Evolutionary conservation across 2,113 vertebrate species (phyloP).

Genomic region (Rhea pennata): DNA sequence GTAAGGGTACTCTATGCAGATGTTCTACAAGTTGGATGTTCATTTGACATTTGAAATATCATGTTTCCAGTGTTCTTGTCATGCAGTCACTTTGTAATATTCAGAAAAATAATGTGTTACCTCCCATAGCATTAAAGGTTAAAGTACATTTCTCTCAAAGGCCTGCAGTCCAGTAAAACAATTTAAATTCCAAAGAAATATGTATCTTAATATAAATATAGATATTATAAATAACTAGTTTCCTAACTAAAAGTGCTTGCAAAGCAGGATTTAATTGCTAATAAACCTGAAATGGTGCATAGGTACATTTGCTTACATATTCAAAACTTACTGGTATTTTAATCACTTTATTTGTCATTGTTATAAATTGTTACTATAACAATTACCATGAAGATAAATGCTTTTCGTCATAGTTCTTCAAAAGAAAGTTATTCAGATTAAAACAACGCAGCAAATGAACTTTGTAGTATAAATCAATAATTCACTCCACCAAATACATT

Average conservation of each 20-base stretch:
- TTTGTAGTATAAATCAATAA: background rate
- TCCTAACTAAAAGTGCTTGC: background rate
- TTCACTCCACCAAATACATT: background rate
- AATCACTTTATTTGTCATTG: constrained; percentile 9
- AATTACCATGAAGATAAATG: background rate
- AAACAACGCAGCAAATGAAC: background rate
- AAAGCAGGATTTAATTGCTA: background rate
- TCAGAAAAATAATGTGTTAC: constrained; percentile 37
- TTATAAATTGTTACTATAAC: background rate
- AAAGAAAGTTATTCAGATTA: constrained; percentile 1
- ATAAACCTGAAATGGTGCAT: background rate
- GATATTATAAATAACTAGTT: background rate
- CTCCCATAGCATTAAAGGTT: constrained; percentile 14
- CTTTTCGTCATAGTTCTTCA: background rate
- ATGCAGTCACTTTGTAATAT: constrained; percentile 30
- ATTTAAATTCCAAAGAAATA: background rate
- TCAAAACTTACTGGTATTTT: background rate
- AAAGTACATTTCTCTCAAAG: constrained; percentile 16
- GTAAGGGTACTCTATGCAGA: constrained; percentile 41
- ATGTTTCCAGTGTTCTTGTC: constrained; percentile 39
- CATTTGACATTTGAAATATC: constrained; percentile 64
- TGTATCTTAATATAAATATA: background rate
- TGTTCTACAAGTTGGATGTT: constrained; percentile 31
- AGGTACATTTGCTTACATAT: background rate
- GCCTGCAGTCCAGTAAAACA: background rate